phyloP scores from a whole-genome alignment of 2,888 invertebrate genomes.

The Andrena minutula region DNA sequence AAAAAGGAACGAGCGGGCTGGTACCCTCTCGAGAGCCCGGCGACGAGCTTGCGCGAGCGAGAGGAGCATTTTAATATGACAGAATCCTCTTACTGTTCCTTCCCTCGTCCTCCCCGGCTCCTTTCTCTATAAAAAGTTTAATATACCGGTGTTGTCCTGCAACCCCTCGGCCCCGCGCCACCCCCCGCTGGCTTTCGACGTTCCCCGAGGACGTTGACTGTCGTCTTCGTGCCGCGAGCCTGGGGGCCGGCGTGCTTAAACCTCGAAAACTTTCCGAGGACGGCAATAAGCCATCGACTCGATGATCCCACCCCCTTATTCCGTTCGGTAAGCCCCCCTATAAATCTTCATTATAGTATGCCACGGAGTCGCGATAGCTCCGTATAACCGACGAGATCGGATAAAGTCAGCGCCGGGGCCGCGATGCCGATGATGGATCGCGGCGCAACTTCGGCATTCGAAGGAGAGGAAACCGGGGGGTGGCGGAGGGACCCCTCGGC shows the following conservation, averaged over 20 bases:
- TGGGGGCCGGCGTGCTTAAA: conserved; percentile 60
- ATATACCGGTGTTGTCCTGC: conserved; percentile 74
- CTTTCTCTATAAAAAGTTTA: conserved; percentile 78
- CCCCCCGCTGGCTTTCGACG: conserved; percentile 14
- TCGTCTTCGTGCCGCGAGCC: not conserved
- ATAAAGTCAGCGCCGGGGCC: conserved; percentile 58
- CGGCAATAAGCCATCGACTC: conserved; percentile 78
- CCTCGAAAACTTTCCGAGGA: conserved; percentile 77
- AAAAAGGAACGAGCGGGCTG: conserved; percentile 20
- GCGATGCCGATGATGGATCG: conserved; percentile 67
- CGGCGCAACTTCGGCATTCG: conserved; percentile 33
- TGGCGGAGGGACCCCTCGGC: conserved; percentile 6
- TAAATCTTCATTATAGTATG: conserved; percentile 81
- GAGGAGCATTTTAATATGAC: conserved; percentile 71
- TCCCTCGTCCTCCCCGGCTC: not conserved
- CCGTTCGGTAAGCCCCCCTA: conserved; percentile 68
- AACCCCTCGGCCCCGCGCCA: conserved; percentile 18
- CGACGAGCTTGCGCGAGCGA: conserved; percentile 24
- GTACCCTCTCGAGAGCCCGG: conserved; percentile 31
- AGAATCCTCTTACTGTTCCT: conserved; percentile 74
- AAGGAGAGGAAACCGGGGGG: conserved; percentile 26
- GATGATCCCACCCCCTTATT: conserved; percentile 73
- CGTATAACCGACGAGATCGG: conserved; percentile 61
- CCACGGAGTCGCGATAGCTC: conserved; percentile 64
- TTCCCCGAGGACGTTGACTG: conserved; percentile 37